Evolutionary conservation across 2,113 vertebrate genomes (phyloP).

Genomic region (Pollimyrus isidori): DNA sequence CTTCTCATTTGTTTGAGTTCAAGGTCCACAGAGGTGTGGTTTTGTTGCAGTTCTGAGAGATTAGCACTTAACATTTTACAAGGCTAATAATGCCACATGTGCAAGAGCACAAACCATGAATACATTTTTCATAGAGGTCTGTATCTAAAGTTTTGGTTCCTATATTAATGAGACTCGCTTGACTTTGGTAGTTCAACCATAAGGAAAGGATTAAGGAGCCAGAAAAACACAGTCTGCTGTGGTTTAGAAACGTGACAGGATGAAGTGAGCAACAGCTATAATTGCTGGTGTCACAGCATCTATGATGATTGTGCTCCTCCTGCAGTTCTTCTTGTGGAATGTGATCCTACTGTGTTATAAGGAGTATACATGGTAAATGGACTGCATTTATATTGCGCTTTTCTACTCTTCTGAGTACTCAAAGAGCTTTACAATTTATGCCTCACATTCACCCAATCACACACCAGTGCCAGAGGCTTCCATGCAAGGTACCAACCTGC

Average conservation of each 20-base stretch:
- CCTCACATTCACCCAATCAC: too few relatives aligned
- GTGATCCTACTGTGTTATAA: neutral
- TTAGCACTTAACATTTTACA: neutral
- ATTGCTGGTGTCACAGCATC: neutral
- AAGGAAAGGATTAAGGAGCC: neutral
- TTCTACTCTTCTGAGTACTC: too few relatives aligned
- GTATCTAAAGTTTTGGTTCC: too few relatives aligned
- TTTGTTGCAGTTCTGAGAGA: neutral
- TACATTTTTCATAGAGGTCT: neutral
- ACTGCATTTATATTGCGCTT: too few relatives aligned
- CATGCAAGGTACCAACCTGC: too few relatives aligned
- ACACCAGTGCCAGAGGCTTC: too few relatives aligned
- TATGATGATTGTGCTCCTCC: neutral
- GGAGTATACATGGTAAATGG: neutral
- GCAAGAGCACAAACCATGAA: neutral
- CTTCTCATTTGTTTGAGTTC: neutral
- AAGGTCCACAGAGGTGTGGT: neutral
- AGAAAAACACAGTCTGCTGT: neutral
- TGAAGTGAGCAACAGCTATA: neutral
- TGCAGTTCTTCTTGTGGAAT: neutral
- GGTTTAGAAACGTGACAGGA: neutral
- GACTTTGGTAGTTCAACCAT: neutral
- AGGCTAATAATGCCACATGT: neutral
- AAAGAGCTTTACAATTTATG: too few relatives aligned
- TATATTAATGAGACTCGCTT: too few relatives aligned